These are phyloP conservation scores for Probosciger aterrimus DNA, from an alignment of 2,113 vertebrate species.

Conservation along the genomic window DNA sequence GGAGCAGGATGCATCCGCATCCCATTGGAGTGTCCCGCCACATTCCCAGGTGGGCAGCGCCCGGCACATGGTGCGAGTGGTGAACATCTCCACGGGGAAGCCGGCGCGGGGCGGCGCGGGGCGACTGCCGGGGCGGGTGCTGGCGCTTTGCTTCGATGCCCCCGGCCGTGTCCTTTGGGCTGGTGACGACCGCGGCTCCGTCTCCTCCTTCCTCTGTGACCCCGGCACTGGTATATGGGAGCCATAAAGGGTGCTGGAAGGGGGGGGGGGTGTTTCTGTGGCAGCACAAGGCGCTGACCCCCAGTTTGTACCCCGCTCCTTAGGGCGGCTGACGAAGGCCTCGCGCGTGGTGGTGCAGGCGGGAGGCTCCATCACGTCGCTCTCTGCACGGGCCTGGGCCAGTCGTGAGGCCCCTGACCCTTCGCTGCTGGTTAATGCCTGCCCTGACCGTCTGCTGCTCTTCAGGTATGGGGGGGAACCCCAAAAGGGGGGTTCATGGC, in stretches of 20 bases:
- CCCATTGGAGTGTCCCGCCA: not conserved
- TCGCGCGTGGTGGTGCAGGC: conserved; percentile 89
- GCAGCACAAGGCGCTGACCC: no score
- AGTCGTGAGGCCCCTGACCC: conserved; percentile 92
- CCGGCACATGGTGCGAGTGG: conserved; percentile 88
- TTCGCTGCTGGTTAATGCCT: conserved; percentile 89
- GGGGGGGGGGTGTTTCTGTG: no score
- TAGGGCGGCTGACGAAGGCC: conserved; percentile 94
- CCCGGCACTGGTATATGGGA: conserved; percentile 84
- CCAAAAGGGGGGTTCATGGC: no score
- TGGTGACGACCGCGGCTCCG: conserved; percentile 88
- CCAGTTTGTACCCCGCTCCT: not conserved
- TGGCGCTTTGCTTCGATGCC: conserved; percentile 90
- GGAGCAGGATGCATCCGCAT: not conserved
- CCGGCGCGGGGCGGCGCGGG: conserved; percentile 90
- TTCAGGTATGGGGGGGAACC: conserved; percentile 54
- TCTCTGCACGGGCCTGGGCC: conserved; percentile 92
- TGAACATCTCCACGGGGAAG: conserved; percentile 95
- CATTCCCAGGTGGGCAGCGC: conserved; percentile 85
- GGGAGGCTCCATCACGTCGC: conserved; percentile 88
- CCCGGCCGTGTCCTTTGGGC: conserved; percentile 92
- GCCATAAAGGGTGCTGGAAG: not conserved
- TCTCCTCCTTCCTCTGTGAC: conserved; percentile 94
- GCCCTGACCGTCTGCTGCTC: conserved; percentile 88
- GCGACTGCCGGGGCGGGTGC: conserved; percentile 87